Evolutionary conservation across 2,888 invertebrate genomes (phyloP).

Genomic region (Drosophila suboccidentalis): DNA sequence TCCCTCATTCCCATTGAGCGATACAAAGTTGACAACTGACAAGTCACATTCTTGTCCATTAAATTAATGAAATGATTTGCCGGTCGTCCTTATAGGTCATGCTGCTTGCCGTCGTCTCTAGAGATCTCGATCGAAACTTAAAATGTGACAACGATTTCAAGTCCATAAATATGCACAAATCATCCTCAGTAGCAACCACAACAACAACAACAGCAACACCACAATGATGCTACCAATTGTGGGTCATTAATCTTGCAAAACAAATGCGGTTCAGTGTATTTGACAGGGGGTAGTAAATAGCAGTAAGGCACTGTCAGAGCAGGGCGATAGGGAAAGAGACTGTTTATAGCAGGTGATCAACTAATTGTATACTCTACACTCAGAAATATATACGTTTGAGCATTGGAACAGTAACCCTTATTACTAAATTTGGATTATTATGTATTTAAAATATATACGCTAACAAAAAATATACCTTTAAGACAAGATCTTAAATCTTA

Average conservation of each 20-base stretch:
- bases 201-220: conserved; percentile 21
- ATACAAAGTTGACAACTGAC: conserved; percentile 79
- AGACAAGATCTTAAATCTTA: too few relatives aligned
- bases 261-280: conserved; percentile 79
- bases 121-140: conserved; percentile 49
- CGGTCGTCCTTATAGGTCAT: conserved; percentile 35
- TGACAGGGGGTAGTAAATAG: conserved; percentile 65
- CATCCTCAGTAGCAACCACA: conserved; percentile 30
- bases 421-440: neutral
- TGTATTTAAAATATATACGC: neutral
- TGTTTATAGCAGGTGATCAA: neutral
- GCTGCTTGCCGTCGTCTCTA: conserved; percentile 4
- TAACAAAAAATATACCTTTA: too few relatives aligned
- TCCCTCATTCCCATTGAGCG: conserved; percentile 22
- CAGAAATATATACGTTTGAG: neutral
- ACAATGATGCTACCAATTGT: conserved; percentile 63
- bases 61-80: conserved; percentile 78
- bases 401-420: neutral
- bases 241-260: conserved; percentile 78
- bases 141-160: conserved; percentile 60
- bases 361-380: conserved; percentile 29
- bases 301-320: neutral
- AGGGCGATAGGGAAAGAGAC: neutral
- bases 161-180: conserved; percentile 72
- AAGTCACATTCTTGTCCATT: conserved; percentile 77